phyloP scores from a whole-genome alignment of 1,140 invertebrate species.

The Bombus confusus region DNA sequence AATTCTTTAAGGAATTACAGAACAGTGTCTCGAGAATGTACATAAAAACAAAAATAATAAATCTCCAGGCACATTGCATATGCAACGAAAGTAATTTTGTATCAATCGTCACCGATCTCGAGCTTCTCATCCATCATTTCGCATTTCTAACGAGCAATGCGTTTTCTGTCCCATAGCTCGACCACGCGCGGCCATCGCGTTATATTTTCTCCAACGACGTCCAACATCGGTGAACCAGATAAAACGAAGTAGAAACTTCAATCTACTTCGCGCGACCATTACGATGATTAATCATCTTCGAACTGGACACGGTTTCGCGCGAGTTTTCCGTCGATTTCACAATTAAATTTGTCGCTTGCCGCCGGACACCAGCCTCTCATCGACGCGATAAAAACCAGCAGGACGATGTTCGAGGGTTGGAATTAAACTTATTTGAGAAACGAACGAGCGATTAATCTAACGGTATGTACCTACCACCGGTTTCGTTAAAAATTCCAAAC shows the following conservation, averaged over 20 bases:
- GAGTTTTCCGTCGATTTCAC: conserved; percentile 7
- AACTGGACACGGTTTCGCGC: background rate
- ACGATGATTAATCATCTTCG: conserved; percentile 28
- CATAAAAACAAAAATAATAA: background rate
- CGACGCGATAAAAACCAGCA: background rate
- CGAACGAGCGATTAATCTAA: background rate
- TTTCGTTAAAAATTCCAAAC: background rate
- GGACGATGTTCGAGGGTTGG: too few species aligned
- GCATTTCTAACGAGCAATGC: background rate
- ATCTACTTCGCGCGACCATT: background rate
- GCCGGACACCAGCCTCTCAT: background rate
- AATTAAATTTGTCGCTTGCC: conserved; percentile 14
- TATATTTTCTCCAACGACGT: conserved; percentile 29
- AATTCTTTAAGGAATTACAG: too few species aligned
- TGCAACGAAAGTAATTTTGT: conserved; percentile 5
- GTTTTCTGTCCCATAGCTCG: conserved; percentile 1
- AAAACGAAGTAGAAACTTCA: conserved; percentile 30
- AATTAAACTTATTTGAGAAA: background rate
- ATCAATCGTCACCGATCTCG: conserved; percentile 38
- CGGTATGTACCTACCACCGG: background rate
- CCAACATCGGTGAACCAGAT: background rate
- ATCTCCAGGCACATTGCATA: background rate
- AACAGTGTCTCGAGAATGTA: too few species aligned
- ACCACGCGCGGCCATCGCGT: background rate
- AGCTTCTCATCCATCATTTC: conserved; percentile 22